These are phyloP conservation scores for Meta bourneti DNA, from an alignment of 2,888 invertebrate genomes.

Conservation along the genomic window DNA sequence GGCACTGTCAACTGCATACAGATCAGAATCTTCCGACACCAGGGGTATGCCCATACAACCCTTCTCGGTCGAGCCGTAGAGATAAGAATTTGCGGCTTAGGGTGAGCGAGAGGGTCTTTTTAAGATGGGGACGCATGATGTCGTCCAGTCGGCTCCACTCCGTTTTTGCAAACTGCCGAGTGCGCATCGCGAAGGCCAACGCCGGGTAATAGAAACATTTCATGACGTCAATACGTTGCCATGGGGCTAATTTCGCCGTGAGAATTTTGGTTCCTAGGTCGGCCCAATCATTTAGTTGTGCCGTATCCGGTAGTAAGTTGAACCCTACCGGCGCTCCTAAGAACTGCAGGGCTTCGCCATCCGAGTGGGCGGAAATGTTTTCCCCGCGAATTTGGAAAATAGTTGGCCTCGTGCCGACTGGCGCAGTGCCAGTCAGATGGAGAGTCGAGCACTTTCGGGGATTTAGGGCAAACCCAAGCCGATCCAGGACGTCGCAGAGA, in stretches of 20 bases:
- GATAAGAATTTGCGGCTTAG: background rate
- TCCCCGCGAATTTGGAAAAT: fast-evolving
- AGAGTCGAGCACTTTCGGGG: background rate
- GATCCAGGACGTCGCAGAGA: too few species aligned
- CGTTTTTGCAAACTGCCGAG: too few species aligned
- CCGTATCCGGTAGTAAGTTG: background rate
- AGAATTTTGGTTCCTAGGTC: too few species aligned
- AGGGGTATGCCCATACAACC: background rate
- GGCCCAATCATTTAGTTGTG: too few species aligned
- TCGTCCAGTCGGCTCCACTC: too few species aligned
- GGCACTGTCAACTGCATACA: too few species aligned
- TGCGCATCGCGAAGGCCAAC: too few species aligned
- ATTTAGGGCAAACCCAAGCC: background rate
- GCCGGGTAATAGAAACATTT: too few species aligned
- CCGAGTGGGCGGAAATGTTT: fast-evolving
- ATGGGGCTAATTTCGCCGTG: too few species aligned
- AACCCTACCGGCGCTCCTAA: background rate
- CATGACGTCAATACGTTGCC: too few species aligned
- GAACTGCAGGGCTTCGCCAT: background rate
- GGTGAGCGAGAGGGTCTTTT: too few species aligned
- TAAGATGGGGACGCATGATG: too few species aligned
- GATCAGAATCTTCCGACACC: background rate
- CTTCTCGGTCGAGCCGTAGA: background rate
- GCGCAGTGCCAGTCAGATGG: background rate
- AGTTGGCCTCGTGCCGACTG: background rate